These are phyloP conservation scores for Leptinotarsa texana DNA, from an alignment of 1,140 invertebrate genomes.

Conservation along the genomic window DNA sequence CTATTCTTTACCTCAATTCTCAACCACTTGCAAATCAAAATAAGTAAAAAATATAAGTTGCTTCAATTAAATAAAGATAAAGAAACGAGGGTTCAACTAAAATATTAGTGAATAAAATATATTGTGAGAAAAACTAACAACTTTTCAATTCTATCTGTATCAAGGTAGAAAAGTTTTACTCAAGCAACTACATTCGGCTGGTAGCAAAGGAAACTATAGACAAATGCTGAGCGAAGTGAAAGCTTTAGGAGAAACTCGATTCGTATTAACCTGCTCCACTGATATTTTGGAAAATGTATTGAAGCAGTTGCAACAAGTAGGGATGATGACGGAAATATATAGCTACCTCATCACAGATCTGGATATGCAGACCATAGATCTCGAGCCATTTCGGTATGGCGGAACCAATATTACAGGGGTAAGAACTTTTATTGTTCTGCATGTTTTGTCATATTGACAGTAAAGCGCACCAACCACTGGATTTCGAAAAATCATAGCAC, in stretches of 20 bases:
- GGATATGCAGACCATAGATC: conserved; percentile 80
- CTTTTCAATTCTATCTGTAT: no score
- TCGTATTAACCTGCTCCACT: conserved; percentile 77
- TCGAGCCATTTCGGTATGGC: conserved; percentile 79
- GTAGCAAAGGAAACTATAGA: not conserved
- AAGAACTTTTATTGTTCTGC: conserved; percentile 46
- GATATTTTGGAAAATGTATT: conserved; percentile 70
- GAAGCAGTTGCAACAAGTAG: conserved; percentile 78
- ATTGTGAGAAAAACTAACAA: no score
- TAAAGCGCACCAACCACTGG: no score
- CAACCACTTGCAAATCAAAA: no score
- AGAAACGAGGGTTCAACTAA: no score
- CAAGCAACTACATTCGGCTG: conserved; percentile 30
- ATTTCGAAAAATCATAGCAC: no score
- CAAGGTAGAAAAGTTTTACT: conserved; percentile 24
- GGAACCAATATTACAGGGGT: conserved; percentile 86
- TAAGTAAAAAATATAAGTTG: no score
- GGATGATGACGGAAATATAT: conserved; percentile 76
- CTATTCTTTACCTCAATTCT: no score
- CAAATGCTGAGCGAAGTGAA: conserved; percentile 57
- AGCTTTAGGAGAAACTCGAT: conserved; percentile 67
- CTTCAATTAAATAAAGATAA: no score
- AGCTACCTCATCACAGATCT: conserved; percentile 78
- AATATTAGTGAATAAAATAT: no score
- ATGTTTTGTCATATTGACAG: no score